Conservation (phyloP, 1,140 invertebrate genomes). For the Apis florea region DNA sequence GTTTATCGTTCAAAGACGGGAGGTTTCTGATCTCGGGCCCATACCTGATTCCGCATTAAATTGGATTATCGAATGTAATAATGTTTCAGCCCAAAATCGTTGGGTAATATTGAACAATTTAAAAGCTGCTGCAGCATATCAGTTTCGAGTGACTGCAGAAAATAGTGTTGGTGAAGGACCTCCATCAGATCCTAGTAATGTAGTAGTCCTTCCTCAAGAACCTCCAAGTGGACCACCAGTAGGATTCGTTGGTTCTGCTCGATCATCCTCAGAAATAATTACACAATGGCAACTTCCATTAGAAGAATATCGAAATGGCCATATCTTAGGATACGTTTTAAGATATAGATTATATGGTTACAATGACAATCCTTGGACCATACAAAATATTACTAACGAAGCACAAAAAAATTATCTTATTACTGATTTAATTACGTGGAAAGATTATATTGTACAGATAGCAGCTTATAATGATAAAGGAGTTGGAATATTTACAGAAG, state of each 20-base stretch:
- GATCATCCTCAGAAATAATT: slow-evolving; percentile 96
- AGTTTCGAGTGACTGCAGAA: slow-evolving; percentile 96
- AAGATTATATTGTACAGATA: slow-evolving; percentile 98
- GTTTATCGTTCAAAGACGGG: slow-evolving; percentile 95
- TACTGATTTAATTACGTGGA: slow-evolving; percentile 97
- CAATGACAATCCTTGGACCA: slow-evolving; percentile 92
- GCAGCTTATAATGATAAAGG: slow-evolving; percentile 99
- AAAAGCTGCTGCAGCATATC: slow-evolving; percentile 96
- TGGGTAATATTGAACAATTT: slow-evolving; percentile 92
- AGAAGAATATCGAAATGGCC: slow-evolving; percentile 96
- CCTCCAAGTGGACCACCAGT: slow-evolving; percentile 94
- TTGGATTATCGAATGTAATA: slow-evolving; percentile 94
- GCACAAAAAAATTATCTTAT: slow-evolving; percentile 96
- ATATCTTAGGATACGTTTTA: slow-evolving; percentile 95
- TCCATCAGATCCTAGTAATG: slow-evolving; percentile 92
- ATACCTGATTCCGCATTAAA: slow-evolving; percentile 90
- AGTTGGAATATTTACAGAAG: slow-evolving; percentile 94
- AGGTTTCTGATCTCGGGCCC: slow-evolving; percentile 91
- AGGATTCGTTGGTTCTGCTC: slow-evolving; percentile 94
- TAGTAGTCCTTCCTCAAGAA: slow-evolving; percentile 95
- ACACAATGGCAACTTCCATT: slow-evolving; percentile 98
- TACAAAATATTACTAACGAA: slow-evolving; percentile 95
- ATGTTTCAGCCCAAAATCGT: slow-evolving; percentile 89
- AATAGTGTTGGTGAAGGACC: slow-evolving; percentile 97
- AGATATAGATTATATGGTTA: slow-evolving; percentile 95